Percentiles rank a stretch among this genome's conserved stretches.
phyloP scores from a whole-genome alignment of 2,113 vertebrate species.

The Propithecus coquereli region DNA sequence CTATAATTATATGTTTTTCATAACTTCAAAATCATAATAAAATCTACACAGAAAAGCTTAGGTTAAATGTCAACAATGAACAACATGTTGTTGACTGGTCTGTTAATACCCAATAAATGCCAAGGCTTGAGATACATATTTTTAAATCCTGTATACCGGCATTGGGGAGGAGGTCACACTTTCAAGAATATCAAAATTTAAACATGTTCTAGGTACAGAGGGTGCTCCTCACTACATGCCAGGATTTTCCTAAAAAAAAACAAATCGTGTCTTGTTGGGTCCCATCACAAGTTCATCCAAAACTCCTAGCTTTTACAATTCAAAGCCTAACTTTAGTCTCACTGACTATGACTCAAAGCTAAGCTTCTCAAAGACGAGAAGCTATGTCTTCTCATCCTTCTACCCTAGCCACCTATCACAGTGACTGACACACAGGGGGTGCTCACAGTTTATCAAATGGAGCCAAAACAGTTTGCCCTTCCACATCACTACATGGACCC shows the following conservation, averaged over 20 bases:
- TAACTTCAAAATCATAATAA: constrained; percentile 25
- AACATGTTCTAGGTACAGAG: constrained; percentile 20
- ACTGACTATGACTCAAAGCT: background rate
- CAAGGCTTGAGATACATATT: background rate
- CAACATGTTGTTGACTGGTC: background rate
- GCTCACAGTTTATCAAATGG: background rate
- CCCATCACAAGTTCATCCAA: background rate
- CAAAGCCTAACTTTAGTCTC: background rate
- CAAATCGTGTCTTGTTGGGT: background rate
- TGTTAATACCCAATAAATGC: constrained; percentile 47
- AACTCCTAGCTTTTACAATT: background rate
- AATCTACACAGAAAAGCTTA: background rate
- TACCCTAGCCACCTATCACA: background rate
- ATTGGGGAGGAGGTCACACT: constrained; percentile 8
- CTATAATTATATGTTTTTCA: constrained; percentile 2
- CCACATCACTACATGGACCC: background rate
- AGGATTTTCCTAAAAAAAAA: background rate
- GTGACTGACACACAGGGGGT: background rate
- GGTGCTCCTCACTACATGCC: background rate
- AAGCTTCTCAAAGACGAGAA: background rate
- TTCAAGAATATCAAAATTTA: constrained; percentile 11
- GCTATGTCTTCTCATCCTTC: background rate
- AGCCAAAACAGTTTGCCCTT: background rate
- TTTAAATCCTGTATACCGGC: background rate
- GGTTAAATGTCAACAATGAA: constrained; percentile 33